These are phyloP conservation scores for Lochmaea crataegi DNA, from an alignment of 2,888 invertebrate genomes.

Conservation along the genomic window DNA sequence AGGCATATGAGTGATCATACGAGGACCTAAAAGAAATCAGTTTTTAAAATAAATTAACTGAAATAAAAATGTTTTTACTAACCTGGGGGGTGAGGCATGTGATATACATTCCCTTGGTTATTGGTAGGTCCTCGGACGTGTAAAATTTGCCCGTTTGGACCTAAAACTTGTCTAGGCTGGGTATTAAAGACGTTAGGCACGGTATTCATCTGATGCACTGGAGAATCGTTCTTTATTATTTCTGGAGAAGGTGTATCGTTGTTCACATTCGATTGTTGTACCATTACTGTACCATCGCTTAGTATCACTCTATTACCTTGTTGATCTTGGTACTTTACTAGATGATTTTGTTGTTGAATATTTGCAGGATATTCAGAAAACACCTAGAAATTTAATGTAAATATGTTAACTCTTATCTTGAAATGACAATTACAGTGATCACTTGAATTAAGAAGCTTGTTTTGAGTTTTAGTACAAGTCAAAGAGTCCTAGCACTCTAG, in stretches of 20 bases:
- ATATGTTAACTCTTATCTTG: neutral
- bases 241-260: constrained; percentile 45
- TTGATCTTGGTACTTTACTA: constrained; percentile 61
- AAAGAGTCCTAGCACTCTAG: too few relatives aligned
- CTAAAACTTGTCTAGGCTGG: constrained; percentile 65
- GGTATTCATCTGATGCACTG: constrained; percentile 24
- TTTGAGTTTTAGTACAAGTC: too few relatives aligned
- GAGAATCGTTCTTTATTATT: constrained; percentile 21
- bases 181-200: constrained; percentile 45
- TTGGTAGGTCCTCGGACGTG: constrained; percentile 68
- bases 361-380: constrained; percentile 19
- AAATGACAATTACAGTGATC: too few relatives aligned
- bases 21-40: constrained; percentile 39
- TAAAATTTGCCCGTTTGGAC: constrained; percentile 72
- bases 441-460: too few relatives aligned
- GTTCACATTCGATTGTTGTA: constrained; percentile 56
- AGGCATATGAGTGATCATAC: constrained; percentile 56
- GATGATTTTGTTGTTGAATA: constrained; percentile 41
- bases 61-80: neutral
- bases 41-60: neutral
- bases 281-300: constrained; percentile 57
- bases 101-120: constrained; percentile 48
- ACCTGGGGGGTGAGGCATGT: constrained; percentile 36
- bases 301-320: constrained; percentile 55
- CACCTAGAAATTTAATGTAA: neutral